These are phyloP conservation scores for Chelonia mydas DNA, from an alignment of 2,797 vertebrate genomes.

Conservation along the genomic window DNA sequence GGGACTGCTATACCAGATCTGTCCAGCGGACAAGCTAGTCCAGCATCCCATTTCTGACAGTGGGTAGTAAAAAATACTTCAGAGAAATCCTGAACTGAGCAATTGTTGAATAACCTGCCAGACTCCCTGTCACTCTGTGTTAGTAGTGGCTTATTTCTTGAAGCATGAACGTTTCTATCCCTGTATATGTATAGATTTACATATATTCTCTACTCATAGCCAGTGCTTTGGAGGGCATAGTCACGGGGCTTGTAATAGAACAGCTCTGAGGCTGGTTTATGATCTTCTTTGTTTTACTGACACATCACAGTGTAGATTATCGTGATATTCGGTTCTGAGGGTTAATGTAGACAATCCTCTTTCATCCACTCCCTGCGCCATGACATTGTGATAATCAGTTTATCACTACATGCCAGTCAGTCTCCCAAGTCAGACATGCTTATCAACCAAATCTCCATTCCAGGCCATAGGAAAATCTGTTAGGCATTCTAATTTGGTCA, in stretches of 20 bases:
- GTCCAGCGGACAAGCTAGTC: not conserved
- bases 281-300: rapidly evolving
- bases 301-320: not conserved
- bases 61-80: not conserved
- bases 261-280: not conserved
- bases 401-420: not conserved
- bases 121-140: rapidly evolving
- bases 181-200: not conserved
- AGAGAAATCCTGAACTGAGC: not conserved
- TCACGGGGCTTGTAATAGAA: not conserved
- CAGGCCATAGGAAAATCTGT: not conserved
- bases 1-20: not conserved
- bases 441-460: not conserved
- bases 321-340: not conserved
- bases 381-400: rapidly evolving
- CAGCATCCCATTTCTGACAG: not conserved
- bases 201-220: not conserved
- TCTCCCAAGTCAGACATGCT: not conserved
- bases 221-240: not conserved
- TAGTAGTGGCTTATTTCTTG: rapidly evolving
- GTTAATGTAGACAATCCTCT: rapidly evolving
- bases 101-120: not conserved
- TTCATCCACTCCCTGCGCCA: not conserved
- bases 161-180: not conserved
- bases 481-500: rapidly evolving